These are phyloP conservation scores for Spilarctia lutea DNA, from an alignment of 2,888 invertebrate species.

Conservation along the genomic window DNA sequence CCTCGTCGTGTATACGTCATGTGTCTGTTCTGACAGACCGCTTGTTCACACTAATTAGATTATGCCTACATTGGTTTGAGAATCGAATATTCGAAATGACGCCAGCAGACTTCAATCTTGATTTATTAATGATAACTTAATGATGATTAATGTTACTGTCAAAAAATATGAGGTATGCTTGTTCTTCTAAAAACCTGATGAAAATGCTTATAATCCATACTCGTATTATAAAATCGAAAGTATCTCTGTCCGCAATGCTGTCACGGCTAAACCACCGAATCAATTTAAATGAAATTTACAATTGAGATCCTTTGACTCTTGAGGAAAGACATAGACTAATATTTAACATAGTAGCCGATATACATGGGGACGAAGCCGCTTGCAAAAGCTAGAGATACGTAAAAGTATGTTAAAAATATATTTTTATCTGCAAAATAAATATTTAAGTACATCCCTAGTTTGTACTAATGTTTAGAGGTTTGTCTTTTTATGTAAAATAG, in stretches of 20 bases:
- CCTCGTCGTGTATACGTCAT: constrained; percentile 43
- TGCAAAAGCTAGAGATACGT: too few relatives aligned
- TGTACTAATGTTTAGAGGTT: not conserved
- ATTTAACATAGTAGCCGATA: too few relatives aligned
- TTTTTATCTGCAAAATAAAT: too few relatives aligned
- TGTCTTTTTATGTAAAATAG: not conserved
- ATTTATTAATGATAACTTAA: not conserved
- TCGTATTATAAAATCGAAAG: too few relatives aligned
- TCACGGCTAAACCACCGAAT: too few relatives aligned
- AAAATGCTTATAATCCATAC: not conserved
- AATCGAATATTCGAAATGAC: constrained; percentile 35
- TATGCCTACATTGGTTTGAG: constrained; percentile 43
- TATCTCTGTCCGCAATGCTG: too few relatives aligned
- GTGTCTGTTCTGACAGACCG: constrained; percentile 36
- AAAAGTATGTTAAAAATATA: too few relatives aligned
- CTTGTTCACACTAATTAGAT: constrained; percentile 58
- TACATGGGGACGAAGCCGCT: too few relatives aligned
- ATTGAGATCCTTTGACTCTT: too few relatives aligned
- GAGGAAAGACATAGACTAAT: too few relatives aligned
- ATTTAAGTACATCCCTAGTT: too few relatives aligned
- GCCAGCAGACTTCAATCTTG: not conserved
- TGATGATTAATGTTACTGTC: not conserved
- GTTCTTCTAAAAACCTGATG: not conserved
- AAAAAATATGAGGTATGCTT: not conserved
- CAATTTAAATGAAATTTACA: too few relatives aligned